Percentiles rank a stretch among this genome's conserved stretches.
These are phyloP conservation scores for Triops longicaudatus DNA, from an alignment of 1,140 invertebrate species.

Conservation along the genomic window DNA sequence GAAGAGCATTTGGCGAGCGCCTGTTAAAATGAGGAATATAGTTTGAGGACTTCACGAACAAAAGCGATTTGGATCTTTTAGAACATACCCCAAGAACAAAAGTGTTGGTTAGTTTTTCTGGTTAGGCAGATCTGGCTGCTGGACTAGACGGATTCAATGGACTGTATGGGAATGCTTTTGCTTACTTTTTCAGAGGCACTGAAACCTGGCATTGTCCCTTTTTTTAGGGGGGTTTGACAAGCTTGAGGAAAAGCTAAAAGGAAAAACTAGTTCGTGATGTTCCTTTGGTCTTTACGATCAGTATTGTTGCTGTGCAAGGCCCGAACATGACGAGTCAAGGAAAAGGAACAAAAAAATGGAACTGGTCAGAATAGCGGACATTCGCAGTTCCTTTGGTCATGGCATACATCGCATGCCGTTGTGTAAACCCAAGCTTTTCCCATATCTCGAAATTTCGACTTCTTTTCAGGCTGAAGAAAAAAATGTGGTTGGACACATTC, in stretches of 20 bases:
- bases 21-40: background rate
- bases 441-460: background rate
- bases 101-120: background rate
- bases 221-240: background rate
- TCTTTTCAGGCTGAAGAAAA: background rate
- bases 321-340: background rate
- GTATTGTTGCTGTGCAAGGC: background rate
- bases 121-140: background rate
- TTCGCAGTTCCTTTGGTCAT: background rate
- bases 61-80: background rate
- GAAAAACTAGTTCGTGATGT: constrained; percentile 15
- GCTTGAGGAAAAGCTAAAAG: background rate
- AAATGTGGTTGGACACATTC: background rate
- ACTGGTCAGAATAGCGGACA: background rate
- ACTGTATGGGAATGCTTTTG: constrained; percentile 9
- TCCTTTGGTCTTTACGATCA: background rate
- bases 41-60: background rate
- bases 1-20: too few species aligned
- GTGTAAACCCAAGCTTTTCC: background rate
- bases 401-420: background rate
- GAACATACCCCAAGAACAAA: background rate
- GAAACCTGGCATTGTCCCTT: background rate
- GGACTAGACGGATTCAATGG: background rate
- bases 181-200: too few species aligned
- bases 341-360: background rate